Percentiles rank a stretch among this genome's conserved stretches.
Conservation (phyloP, 2,888 invertebrate species). For the Aquatica leii region DNA sequence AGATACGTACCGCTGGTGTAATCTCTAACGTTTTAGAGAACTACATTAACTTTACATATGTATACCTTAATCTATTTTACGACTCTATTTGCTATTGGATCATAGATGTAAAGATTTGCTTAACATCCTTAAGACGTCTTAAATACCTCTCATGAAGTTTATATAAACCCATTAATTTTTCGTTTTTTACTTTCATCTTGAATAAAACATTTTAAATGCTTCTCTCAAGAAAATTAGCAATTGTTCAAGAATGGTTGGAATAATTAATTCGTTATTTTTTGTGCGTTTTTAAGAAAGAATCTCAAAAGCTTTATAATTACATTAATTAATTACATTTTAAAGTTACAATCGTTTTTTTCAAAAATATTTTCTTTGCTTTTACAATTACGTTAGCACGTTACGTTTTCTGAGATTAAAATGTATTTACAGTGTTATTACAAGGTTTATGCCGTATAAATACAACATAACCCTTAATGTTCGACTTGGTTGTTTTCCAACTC, state of each 20-base stretch:
- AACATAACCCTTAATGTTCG: constrained; percentile 14
- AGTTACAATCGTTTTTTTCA: background rate
- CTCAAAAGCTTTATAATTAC: constrained; percentile 18
- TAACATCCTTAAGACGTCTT: background rate
- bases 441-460: no score
- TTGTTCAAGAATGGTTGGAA: constrained; percentile 24
- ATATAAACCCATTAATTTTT: background rate
- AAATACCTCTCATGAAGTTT: background rate
- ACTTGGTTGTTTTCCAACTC: constrained; percentile 23
- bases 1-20: constrained; percentile 18
- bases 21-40: constrained; percentile 17
- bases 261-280: constrained; percentile 28
- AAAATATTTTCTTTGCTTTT: background rate
- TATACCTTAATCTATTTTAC: constrained; percentile 23
- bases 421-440: no score
- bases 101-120: constrained; percentile 18
- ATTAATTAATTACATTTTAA: background rate
- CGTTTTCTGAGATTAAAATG: no score
- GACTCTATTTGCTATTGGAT: constrained; percentile 2
- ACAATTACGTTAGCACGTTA: no score
- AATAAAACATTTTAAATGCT: no score
- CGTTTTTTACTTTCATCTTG: background rate
- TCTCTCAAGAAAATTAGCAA: constrained; percentile 12
- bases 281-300: constrained; percentile 8
- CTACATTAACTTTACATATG: constrained; percentile 22